These are phyloP conservation scores for Sprattus sprattus DNA, from an alignment of 2,113 vertebrate species.

Conservation along the genomic window DNA sequence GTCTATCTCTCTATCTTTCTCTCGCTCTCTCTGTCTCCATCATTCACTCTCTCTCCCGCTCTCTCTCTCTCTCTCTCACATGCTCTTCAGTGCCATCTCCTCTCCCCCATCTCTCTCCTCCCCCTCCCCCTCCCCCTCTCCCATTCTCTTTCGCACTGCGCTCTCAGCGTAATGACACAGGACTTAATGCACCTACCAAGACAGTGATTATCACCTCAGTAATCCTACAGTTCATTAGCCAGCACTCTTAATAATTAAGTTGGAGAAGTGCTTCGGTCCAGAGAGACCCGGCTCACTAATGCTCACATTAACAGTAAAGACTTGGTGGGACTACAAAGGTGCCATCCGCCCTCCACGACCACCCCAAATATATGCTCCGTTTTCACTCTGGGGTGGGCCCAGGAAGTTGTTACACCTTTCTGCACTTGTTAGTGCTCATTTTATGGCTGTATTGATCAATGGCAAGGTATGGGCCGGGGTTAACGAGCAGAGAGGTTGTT, in stretches of 20 bases:
- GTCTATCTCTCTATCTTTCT: slow-evolving; percentile 2
- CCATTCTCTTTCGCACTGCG: slow-evolving; percentile 3
- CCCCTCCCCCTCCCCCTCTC: not conserved
- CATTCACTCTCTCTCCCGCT: not conserved
- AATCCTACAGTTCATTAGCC: slow-evolving; percentile 72
- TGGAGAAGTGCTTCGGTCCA: slow-evolving; percentile 54
- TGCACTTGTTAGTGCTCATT: slow-evolving; percentile 44
- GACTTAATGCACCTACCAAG: slow-evolving; percentile 66
- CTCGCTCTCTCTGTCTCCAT: not conserved
- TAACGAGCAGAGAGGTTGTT: slow-evolving; percentile 50
- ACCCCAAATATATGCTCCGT: not conserved
- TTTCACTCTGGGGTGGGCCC: not conserved
- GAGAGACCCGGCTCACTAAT: slow-evolving; percentile 56
- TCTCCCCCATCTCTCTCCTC: not conserved
- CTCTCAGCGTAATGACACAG: slow-evolving; percentile 56
- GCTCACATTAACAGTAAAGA: slow-evolving; percentile 62
- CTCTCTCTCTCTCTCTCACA: slow-evolving; percentile 14
- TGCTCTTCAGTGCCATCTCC: not conserved
- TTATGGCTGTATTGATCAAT: slow-evolving; percentile 49
- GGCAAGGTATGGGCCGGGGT: slow-evolving; percentile 45
- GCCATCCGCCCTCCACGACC: slow-evolving; percentile 11
- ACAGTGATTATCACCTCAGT: slow-evolving; percentile 67
- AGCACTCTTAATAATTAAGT: slow-evolving; percentile 62
- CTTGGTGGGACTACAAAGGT: slow-evolving; percentile 53
- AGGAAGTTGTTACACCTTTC: slow-evolving; percentile 22